Evolutionary conservation across 2,797 vertebrate genomes (phyloP).

Genomic region (Morelia viridis): DNA sequence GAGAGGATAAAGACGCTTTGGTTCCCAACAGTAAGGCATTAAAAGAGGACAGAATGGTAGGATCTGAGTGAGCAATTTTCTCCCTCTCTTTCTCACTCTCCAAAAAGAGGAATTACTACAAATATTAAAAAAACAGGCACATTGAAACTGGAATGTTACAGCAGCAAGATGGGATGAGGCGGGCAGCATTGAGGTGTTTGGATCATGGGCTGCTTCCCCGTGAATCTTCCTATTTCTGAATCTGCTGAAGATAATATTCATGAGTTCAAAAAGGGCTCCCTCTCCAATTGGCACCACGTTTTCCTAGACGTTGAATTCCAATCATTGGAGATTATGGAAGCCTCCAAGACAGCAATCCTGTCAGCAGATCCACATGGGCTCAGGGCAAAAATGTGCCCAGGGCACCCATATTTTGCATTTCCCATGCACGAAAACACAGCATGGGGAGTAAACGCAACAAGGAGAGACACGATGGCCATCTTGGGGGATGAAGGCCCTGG

Average conservation of each 20-base stretch:
- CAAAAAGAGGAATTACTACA: constrained; percentile 22
- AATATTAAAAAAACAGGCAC: constrained; percentile 6
- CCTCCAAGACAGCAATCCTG: not conserved
- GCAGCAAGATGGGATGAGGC: not conserved
- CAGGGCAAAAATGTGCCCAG: accelerated
- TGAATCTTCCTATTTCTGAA: not conserved
- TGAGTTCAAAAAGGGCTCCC: not conserved
- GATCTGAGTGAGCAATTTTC: not conserved
- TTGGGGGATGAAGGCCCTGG: not conserved
- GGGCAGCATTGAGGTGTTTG: not conserved
- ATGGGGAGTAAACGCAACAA: not conserved
- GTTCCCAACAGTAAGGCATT: constrained; percentile 72
- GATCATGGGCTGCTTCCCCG: not conserved
- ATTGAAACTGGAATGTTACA: not conserved
- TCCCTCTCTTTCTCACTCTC: not conserved
- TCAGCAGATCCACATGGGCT: not conserved
- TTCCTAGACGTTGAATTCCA: not conserved
- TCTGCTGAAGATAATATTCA: not conserved
- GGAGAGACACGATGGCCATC: not conserved
- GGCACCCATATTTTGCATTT: not conserved
- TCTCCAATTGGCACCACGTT: too few relatives aligned
- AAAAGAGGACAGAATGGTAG: not conserved
- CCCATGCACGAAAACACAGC: not conserved
- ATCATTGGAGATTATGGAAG: accelerated
- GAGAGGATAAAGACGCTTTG: constrained; percentile 24